Evolutionary conservation across 2,113 vertebrate genomes (phyloP), one percentile per base, ranked within the genome.

Genomic region (Rhineura floridana): DNA sequence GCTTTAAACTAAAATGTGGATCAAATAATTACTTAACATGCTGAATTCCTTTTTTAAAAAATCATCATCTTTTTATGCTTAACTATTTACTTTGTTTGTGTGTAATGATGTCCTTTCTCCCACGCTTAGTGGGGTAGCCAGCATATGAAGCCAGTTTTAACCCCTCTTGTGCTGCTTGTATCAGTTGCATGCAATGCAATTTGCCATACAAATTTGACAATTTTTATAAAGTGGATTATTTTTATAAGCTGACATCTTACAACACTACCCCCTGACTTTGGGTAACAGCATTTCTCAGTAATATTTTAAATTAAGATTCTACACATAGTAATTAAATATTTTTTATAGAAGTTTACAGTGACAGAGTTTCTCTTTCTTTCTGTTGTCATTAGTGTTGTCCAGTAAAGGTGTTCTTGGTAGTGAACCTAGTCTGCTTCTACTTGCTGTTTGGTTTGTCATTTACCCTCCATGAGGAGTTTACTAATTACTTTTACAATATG

Each of bases 1-100:
- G 39, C 33, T 83, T 77, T 67, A 67, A 21, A 81, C 28, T 87
- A 83, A 88, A 83, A 83, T 28, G 9, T 76, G 55, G 50, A 65
- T 75, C 39, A 83, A 50, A 59, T 42, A 21, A 69, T 86, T 48
- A 21, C 28, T 79, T 55, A 78, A 39, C 19, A 59, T 67, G 36
- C 11, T 73, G 28, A 63, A 63, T 3, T 6, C n/a, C 13, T 1
- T 5, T 42, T 48, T 23, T 84, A 50, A 8, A 55, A n/a, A 75
- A 73, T 42, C n/a, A 15, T 30, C 17, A 72, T 62, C 25, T 81
- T 80, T 48, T 33, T 81, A 23, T 4, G 46, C 81, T 81, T 81
- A 73, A 42, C 6, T 62, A 81, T 2, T 69, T 72, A 39, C 6
- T 10, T 55, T 42, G 52, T 67, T 69, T 78, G 13, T 59, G 36